Evolutionary conservation across 2,888 invertebrate genomes (phyloP), one percentile per base, ranked within the genome.

Genomic region (Liodrosophila aerea): DNA sequence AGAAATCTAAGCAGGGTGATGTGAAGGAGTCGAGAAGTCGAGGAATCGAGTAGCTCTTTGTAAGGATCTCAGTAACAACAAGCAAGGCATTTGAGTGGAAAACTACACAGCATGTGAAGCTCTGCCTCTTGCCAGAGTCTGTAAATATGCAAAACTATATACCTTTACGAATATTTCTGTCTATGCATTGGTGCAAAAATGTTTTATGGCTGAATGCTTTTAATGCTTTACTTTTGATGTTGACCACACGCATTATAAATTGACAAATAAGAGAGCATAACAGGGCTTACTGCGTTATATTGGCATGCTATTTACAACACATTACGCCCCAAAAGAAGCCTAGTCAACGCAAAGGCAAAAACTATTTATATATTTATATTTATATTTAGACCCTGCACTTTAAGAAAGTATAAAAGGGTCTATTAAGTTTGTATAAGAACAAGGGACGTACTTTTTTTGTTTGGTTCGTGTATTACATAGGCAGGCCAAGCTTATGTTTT

Each of bases 201-300:
- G 22, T 78, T 82, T 78, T 62, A 75, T 73, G 71, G 67, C 73
- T 66, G 71, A 76, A 76, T 82, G 81, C 75, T 75, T 78, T 82
- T 77, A 73, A 76, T 81, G 70, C 76, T 74, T 75, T 73, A 69
- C 72, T 85, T 81, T 78, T 73, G 70, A 73, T 75, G 76, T 68
- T 64, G 64, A 64, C 68, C 69, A 54, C 72, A 80, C 36, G 73
- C 80, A 82, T 75, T 78, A 78, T 59, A 70, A 44, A 69, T 69
- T 56, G 50, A 41, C 60, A 57, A 58, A 58, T 44, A 11, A 15
- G 12, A n/a, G 29, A 9, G 36, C 5, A 30, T 27, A 31, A 30
- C 15, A 34, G 56, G 46, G 47, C 41, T 63, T 51, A 69, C 47
- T 16, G 31, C 56, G 69, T 37, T 68, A 70, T 69, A 69, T 69